These are phyloP conservation scores for Drosophila nr. medialis DNA, from an alignment of 2,888 invertebrate species.

Conservation along the genomic window DNA sequence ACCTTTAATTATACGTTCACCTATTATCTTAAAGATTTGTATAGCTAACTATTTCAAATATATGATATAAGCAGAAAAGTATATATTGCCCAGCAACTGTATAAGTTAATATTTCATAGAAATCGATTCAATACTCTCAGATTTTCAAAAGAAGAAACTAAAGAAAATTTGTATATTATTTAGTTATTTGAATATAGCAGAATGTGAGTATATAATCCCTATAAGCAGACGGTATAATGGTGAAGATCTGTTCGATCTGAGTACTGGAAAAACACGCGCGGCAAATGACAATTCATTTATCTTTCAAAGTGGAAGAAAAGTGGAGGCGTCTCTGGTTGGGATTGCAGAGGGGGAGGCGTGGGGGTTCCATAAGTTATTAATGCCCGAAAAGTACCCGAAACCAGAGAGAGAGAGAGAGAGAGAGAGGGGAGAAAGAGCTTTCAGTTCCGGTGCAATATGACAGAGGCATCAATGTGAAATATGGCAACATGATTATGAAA, in stretches of 20 bases:
- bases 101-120: background rate
- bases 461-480: conserved; percentile 67
- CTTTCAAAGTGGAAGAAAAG: conserved; percentile 50
- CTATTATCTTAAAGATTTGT: background rate
- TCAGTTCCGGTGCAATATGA: conserved; percentile 66
- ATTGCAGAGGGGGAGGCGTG: background rate
- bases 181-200: background rate
- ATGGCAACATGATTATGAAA: conserved; percentile 79
- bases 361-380: conserved; percentile 41
- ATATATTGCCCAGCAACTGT: background rate
- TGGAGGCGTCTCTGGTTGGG: conserved; percentile 48
- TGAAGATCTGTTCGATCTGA: conserved; percentile 21
- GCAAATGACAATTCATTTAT: conserved; percentile 76
- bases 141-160: too few relatives aligned
- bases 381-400: conserved; percentile 47
- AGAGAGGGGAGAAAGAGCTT: conserved; percentile 18
- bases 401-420: conserved; percentile 2
- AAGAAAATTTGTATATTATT: background rate
- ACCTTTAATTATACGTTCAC: too few relatives aligned
- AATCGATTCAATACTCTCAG: background rate
- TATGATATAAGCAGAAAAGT: background rate
- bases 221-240: conserved; percentile 1
- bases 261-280: conserved; percentile 27
- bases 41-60: background rate
- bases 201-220: background rate